A percentile compares a stretch with the other conserved stretches of the same genome.
Evolutionary conservation across 2,797 vertebrate species (phyloP).

Genomic region (Neoniphon sammara): DNA sequence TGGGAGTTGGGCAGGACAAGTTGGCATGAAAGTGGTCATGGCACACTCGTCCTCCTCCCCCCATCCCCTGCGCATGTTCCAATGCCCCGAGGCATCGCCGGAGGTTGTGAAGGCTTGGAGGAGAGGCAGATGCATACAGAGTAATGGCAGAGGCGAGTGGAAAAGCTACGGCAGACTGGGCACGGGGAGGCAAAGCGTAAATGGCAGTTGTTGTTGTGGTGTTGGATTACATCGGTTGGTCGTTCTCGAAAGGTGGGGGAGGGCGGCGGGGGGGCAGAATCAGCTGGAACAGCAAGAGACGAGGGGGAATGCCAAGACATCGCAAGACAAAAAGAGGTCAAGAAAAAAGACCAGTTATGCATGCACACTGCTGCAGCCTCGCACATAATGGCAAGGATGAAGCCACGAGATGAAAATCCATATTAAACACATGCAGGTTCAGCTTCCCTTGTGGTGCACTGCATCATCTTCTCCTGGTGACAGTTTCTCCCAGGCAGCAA

Average conservation of each 20-base stretch:
- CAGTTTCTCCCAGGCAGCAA: not conserved
- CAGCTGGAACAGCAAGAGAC: conserved; percentile 1
- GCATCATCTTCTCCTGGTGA: not conserved
- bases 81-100: conserved; percentile 36
- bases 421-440: not conserved
- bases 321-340: conserved; percentile 1
- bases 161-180: conserved; percentile 35
- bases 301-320: conserved; percentile 7
- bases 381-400: not conserved
- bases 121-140: conserved; percentile 40
- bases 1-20: conserved; percentile 48
- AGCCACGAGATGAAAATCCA: not conserved
- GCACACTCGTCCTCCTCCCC: conserved; percentile 42
- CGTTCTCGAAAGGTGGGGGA: not conserved
- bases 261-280: conserved; percentile 3
- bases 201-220: conserved; percentile 42
- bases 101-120: conserved; percentile 24
- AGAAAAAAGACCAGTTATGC: conserved; percentile 1
- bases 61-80: conserved; percentile 35
- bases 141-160: conserved; percentile 22
- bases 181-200: conserved; percentile 29
- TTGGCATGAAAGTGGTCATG: conserved; percentile 48
- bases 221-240: conserved; percentile 10
- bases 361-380: not conserved
- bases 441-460: not conserved